Percentiles rank a stretch among this genome's conserved stretches.
phyloP scores from a whole-genome alignment of 2,797 vertebrate genomes.

The Miichthys miiuy region DNA sequence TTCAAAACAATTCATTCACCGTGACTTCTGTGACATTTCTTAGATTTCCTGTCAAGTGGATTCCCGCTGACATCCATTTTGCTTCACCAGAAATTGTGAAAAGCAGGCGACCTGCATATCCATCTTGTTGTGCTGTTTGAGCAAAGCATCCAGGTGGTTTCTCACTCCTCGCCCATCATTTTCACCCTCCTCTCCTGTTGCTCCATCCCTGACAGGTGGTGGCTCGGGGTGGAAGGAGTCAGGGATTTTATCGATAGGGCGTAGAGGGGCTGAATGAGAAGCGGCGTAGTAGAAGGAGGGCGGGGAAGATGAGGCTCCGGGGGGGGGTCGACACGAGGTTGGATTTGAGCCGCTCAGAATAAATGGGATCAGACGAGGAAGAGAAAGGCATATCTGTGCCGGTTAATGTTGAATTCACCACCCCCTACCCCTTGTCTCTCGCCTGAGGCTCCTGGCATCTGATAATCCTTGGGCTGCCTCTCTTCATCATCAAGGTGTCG shows the following conservation, averaged over 20 bases:
- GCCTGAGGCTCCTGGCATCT: slow-evolving; percentile 75
- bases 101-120: slow-evolving; percentile 69
- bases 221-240: slow-evolving; percentile 51
- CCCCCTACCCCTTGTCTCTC: slow-evolving; percentile 63
- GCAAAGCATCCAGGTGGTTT: slow-evolving; percentile 77
- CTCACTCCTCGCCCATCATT: slow-evolving; percentile 64
- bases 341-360: slow-evolving; percentile 74
- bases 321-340: slow-evolving; percentile 57
- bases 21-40: slow-evolving; percentile 75
- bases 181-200: slow-evolving; percentile 61
- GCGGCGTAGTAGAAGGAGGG: slow-evolving; percentile 22
- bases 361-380: slow-evolving; percentile 84
- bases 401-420: slow-evolving; percentile 84
- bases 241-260: slow-evolving; percentile 52
- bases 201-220: slow-evolving; percentile 68
- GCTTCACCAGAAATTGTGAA: slow-evolving; percentile 64
- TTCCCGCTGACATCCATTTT: slow-evolving; percentile 72
- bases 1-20: slow-evolving; percentile 73
- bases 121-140: slow-evolving; percentile 69
- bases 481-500: slow-evolving; percentile 83
- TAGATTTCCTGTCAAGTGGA: slow-evolving; percentile 77
- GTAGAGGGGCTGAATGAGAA: slow-evolving; percentile 36
- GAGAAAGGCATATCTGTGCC: slow-evolving; percentile 77
- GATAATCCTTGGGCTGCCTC: slow-evolving; percentile 82
- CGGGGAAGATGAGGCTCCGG: slow-evolving; percentile 25